phyloP scores from a whole-genome alignment of 2,888 invertebrate species.

The Anthrax anthrax region DNA sequence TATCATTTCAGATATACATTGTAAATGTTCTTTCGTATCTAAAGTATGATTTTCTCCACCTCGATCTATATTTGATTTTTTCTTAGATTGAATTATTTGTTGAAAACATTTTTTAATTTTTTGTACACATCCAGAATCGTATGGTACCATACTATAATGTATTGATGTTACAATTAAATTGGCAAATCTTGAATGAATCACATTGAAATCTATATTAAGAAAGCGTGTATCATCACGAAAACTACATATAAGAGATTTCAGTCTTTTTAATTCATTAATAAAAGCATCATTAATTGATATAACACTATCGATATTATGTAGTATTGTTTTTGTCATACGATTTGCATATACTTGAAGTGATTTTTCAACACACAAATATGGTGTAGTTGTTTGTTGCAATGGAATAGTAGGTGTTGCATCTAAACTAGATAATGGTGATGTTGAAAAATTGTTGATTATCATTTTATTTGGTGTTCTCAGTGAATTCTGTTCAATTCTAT shows the following conservation, averaged over 20 bases:
- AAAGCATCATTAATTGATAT: constrained; percentile 43
- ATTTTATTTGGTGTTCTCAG: background rate
- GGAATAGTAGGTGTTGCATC: background rate
- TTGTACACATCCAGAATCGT: constrained; percentile 19
- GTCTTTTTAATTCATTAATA: constrained; percentile 51
- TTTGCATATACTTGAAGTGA: constrained; percentile 53
- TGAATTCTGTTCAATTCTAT: background rate
- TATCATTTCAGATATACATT: constrained; percentile 25
- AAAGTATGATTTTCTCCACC: constrained; percentile 24
- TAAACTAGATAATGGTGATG: constrained; percentile 7
- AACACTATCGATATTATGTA: constrained; percentile 41
- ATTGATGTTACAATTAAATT: constrained; percentile 45
- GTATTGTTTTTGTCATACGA: constrained; percentile 48
- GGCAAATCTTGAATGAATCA: constrained; percentile 51
- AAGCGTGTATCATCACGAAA: constrained; percentile 56
- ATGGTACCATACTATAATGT: constrained; percentile 13
- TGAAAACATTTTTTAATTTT: constrained; percentile 19
- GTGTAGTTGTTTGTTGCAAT: constrained; percentile 15
- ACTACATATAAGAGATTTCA: constrained; percentile 51
- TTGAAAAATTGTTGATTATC: background rate
- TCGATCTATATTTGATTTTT: constrained; percentile 10
- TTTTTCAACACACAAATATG: constrained; percentile 44
- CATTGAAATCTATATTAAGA: constrained; percentile 45
- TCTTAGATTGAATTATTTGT: constrained; percentile 8
- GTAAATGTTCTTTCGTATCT: constrained; percentile 35